Evolutionary conservation across 1,140 invertebrate genomes (phyloP).

Genomic region (Asbolus verrucosus): DNA sequence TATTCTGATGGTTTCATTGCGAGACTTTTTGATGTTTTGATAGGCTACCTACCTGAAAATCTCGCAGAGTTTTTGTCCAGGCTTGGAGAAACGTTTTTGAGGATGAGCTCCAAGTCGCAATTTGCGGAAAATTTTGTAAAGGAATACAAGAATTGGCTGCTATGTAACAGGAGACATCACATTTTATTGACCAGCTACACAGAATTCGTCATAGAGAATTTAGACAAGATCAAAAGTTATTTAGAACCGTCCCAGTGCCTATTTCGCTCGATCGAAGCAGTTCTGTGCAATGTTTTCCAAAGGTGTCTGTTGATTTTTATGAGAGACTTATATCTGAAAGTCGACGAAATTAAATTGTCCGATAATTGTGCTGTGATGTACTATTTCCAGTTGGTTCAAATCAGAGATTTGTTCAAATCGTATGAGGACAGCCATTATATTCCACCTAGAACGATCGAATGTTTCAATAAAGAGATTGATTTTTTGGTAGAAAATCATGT

Average conservation of each 20-base stretch:
- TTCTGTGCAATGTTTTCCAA: background rate
- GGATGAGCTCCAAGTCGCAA: background rate
- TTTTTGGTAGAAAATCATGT: background rate
- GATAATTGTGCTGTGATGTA: slow-evolving; percentile 3
- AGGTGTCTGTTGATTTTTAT: background rate
- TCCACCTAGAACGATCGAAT: background rate
- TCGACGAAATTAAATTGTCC: background rate
- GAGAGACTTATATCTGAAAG: background rate
- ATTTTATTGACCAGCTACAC: background rate
- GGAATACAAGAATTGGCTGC: background rate
- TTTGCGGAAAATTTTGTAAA: background rate
- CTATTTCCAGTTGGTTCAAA: background rate
- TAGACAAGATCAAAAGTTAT: background rate
- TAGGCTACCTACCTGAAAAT: background rate
- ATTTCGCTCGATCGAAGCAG: background rate
- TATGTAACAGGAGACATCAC: background rate
- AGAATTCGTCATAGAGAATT: background rate
- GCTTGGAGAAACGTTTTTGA: background rate
- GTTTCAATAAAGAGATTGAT: too few species aligned
- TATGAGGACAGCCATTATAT: background rate
- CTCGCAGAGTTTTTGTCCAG: background rate
- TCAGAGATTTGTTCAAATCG: background rate
- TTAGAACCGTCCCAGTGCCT: background rate
- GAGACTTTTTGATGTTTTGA: background rate
- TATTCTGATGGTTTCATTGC: background rate